Evolutionary conservation across 2,888 invertebrate genomes (phyloP).

Genomic region (Ptilodon capucinus): DNA sequence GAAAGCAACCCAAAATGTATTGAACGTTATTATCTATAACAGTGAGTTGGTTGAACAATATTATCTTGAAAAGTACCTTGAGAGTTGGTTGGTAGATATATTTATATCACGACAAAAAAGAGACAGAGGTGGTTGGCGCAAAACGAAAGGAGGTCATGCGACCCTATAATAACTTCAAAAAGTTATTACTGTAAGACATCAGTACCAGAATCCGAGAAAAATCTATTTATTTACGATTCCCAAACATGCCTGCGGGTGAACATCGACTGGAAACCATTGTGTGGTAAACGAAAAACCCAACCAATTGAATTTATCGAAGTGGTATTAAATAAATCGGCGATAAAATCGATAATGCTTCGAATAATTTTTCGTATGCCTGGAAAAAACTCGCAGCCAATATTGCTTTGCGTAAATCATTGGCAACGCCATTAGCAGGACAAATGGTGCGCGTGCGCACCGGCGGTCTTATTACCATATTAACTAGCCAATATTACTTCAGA

Average conservation of each 20-base stretch:
- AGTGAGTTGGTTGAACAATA: no score
- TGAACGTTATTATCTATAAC: no score
- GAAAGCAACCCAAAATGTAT: no score
- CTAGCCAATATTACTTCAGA: constrained; percentile 30
- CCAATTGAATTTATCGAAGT: constrained; percentile 22
- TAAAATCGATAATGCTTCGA: constrained; percentile 26
- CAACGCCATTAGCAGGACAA: constrained; percentile 46
- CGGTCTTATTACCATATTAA: constrained; percentile 41
- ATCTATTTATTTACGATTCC: constrained; percentile 4
- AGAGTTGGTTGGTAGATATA: no score
- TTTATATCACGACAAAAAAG: no score
- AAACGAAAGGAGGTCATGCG: no score
- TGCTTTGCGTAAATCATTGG: constrained; percentile 45
- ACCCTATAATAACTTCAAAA: no score
- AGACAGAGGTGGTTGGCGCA: no score
- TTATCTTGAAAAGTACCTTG: no score
- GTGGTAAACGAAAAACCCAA: constrained; percentile 20
- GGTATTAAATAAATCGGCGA: constrained; percentile 22
- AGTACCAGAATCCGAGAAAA: not conserved
- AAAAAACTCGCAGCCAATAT: constrained; percentile 38
- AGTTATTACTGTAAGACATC: not conserved
- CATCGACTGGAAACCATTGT: constrained; percentile 28
- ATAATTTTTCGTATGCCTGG: constrained; percentile 21
- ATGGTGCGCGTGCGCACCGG: constrained; percentile 37
- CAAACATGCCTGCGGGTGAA: constrained; percentile 13